Conservation (phyloP, 30 jellyfish, hydroid and myxozoan genomes). For the Hydra vulgaris region DNA sequence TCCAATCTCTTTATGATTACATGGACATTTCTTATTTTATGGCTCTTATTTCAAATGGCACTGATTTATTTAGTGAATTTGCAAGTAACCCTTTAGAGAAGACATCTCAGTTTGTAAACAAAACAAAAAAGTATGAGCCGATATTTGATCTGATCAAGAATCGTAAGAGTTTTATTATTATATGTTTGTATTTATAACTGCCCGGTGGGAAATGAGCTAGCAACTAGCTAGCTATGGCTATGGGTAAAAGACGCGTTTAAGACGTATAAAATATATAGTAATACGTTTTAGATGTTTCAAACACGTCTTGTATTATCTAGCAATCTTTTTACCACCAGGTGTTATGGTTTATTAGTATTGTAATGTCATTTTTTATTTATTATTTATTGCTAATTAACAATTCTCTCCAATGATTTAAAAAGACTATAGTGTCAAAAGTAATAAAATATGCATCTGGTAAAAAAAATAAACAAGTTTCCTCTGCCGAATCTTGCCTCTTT, state of each 20-base stretch:
- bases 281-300: neutral
- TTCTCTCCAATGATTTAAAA: too few relatives aligned
- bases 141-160: conserved; percentile 20
- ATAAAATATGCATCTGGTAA: too few relatives aligned
- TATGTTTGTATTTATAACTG: too few relatives aligned
- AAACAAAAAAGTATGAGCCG: conserved; percentile 16
- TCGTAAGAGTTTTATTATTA: conserved; percentile 10
- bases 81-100: neutral
- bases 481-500: too few relatives aligned
- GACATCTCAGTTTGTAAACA: conserved; percentile 9
- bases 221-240: too few relatives aligned
- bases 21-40: conserved; percentile 9
- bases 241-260: neutral
- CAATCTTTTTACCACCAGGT: neutral
- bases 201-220: too few relatives aligned
- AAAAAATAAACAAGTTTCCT: too few relatives aligned
- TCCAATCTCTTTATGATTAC: conserved; percentile 26
- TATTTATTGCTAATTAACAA: too few relatives aligned
- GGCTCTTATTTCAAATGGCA: conserved; percentile 1
- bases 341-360: too few relatives aligned
- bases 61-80: conserved; percentile 12
- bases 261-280: neutral
- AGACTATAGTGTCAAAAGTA: too few relatives aligned
- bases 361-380: too few relatives aligned
- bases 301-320: too few relatives aligned